Percentiles rank a stretch among this genome's conserved stretches.
These are phyloP conservation scores for Ivindomyrus marchei DNA, from an alignment of 2,113 vertebrate genomes.

Conservation along the genomic window DNA sequence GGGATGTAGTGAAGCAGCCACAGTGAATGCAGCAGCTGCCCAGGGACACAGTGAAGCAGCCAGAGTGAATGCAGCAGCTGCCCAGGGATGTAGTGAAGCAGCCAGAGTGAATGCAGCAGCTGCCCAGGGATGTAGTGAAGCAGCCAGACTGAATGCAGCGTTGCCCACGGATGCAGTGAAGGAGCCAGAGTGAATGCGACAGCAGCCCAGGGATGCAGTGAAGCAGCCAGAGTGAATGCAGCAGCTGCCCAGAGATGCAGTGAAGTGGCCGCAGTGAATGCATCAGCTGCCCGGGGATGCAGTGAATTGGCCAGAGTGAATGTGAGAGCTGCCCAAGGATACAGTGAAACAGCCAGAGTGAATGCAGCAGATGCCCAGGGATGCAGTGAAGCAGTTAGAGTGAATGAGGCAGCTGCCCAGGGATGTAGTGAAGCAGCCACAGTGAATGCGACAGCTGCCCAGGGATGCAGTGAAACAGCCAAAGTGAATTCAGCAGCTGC, in stretches of 20 bases:
- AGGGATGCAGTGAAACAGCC: slow-evolving; percentile 31
- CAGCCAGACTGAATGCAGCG: slow-evolving; percentile 44
- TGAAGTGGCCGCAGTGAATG: slow-evolving; percentile 43
- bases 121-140: slow-evolving; percentile 27
- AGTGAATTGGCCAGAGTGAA: slow-evolving; percentile 44
- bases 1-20: slow-evolving; percentile 34
- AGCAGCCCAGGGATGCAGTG: slow-evolving; percentile 25
- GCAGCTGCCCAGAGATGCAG: slow-evolving; percentile 21
- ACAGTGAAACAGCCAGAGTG: slow-evolving; percentile 42
- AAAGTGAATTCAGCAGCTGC: slow-evolving; percentile 39
- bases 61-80: slow-evolving; percentile 42
- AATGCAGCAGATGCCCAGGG: slow-evolving; percentile 39
- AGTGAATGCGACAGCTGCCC: slow-evolving; percentile 40
- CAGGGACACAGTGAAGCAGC: slow-evolving; percentile 29
- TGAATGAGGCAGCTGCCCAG: slow-evolving; percentile 41
- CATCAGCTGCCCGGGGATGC: slow-evolving; percentile 25
- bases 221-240: slow-evolving; percentile 45
- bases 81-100: slow-evolving; percentile 27
- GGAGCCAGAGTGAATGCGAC: slow-evolving; percentile 45
- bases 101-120: slow-evolving; percentile 44
- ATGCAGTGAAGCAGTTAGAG: slow-evolving; percentile 36
- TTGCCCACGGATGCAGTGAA: slow-evolving; percentile 24
- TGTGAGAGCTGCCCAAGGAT: slow-evolving; percentile 24
- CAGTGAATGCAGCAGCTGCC: slow-evolving; percentile 40
- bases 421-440: slow-evolving; percentile 25